phyloP scores from a whole-genome alignment of 2,888 invertebrate species.

The Meandrusa payeni region DNA sequence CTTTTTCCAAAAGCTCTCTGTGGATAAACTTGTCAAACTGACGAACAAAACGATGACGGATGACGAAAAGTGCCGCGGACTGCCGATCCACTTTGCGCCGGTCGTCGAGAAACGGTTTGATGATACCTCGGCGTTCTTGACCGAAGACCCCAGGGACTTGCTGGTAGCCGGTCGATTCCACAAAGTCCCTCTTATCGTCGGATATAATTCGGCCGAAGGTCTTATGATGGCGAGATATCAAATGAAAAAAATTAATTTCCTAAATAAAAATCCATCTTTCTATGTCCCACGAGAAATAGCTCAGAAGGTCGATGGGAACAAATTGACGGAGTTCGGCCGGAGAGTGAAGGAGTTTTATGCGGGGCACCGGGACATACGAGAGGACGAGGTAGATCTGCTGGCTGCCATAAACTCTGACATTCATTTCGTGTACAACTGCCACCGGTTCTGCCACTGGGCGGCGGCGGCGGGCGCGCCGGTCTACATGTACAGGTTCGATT shows the following conservation, averaged over 20 bases:
- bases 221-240: constrained; percentile 29
- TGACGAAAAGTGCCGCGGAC: constrained; percentile 37
- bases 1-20: constrained; percentile 35
- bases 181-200: constrained; percentile 40
- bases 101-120: constrained; percentile 44
- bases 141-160: constrained; percentile 35
- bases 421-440: constrained; percentile 31
- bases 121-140: constrained; percentile 37
- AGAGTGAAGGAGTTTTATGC: constrained; percentile 37
- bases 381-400: constrained; percentile 27
- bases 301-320: constrained; percentile 26
- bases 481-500: constrained; percentile 39
- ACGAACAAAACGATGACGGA: constrained; percentile 35
- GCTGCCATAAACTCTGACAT: constrained; percentile 30
- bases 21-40: constrained; percentile 32
- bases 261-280: constrained; percentile 34
- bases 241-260: constrained; percentile 34
- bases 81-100: constrained; percentile 42
- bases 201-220: constrained; percentile 44
- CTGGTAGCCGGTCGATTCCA: constrained; percentile 34
- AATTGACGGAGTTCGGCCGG: constrained; percentile 32
- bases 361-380: constrained; percentile 32
- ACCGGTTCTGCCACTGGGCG: constrained; percentile 35
- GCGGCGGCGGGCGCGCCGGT: constrained; percentile 26
- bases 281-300: constrained; percentile 39